Evolutionary conservation across 1,140 invertebrate species (phyloP), one percentile per base, ranked within the genome.

Genomic region (Drepana arcuata): DNA sequence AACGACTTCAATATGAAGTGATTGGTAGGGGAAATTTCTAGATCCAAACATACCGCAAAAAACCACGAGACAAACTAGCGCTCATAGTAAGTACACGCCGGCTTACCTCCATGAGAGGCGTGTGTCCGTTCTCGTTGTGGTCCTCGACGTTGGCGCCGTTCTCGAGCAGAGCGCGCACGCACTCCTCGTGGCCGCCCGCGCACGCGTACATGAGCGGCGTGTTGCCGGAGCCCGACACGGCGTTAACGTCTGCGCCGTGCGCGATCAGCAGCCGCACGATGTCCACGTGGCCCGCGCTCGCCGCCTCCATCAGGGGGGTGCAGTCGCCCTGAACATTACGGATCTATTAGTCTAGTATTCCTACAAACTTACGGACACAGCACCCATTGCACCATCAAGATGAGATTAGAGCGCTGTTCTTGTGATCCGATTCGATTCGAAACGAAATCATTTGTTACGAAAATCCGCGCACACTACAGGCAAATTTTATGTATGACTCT

Each of bases 71-170:
- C n/a, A n/a, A n/a, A n/a, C n/a, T n/a, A n/a, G n/a, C n/a, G n/a
- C n/a, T n/a, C n/a, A n/a, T n/a, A n/a, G n/a, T n/a, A n/a, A n/a
- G n/a, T n/a, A n/a, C n/a, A n/a, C n/a, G n/a, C n/a, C n/a, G 10
- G 11, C 11, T 14, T 31, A 79, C 72, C 71, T 99, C 97, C 96
- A 99, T 99, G 23, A 99, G 86, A 13, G 98, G 96, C 27, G 98
- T 99, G 84, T 99, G 98, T 7, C 97, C 96, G 82, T 99, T 99
- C 83, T 99, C 97, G 85, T 99, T 99, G 79, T 98, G 95, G 83
- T 97, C 96, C 85, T 99, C 98, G 6, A 99, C 95, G 81, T 98
- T 95, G 39, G 96, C 96, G 37, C 94, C 94, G 62, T 91, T 89
- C 58, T 96, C 92, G 15, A 99, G 86, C 29, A 99, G 83, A 33